phyloP scores from a whole-genome alignment of 2,113 vertebrate species.

The Hypocryptadius cinnamomeus region DNA sequence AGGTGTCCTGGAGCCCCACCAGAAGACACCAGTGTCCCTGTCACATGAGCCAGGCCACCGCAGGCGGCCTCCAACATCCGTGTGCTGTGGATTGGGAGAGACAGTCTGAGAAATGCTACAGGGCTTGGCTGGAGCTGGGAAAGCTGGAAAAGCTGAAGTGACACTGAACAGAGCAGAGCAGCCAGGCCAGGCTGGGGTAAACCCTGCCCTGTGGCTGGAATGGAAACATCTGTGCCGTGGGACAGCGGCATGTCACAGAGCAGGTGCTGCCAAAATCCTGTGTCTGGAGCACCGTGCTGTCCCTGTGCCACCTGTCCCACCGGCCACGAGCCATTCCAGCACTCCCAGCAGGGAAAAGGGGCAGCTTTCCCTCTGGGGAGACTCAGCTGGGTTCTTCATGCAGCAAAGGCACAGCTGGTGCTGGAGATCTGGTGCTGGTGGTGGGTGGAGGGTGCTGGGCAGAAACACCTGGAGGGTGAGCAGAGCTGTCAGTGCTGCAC shows the following conservation, averaged over 20 bases:
- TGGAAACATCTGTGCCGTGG: background rate
- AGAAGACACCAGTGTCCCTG: background rate
- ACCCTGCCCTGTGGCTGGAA: background rate
- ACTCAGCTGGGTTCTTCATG: too few relatives aligned
- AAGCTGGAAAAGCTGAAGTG: background rate
- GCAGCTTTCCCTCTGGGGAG: background rate
- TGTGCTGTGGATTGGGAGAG: background rate
- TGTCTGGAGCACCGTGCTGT: background rate
- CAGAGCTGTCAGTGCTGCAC: background rate
- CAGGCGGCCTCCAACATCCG: fast-evolving
- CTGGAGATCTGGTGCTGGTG: background rate
- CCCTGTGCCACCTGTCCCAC: background rate
- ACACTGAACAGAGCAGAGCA: background rate
- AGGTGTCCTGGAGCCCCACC: background rate
- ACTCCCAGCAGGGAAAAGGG: background rate
- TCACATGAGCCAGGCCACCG: fast-evolving
- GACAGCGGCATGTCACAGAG: background rate
- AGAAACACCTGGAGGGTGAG: background rate
- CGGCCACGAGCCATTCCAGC: background rate
- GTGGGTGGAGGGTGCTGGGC: background rate
- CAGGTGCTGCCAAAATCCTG: background rate
- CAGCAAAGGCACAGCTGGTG: background rate
- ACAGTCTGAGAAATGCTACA: background rate
- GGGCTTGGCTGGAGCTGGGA: background rate
- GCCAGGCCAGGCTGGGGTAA: background rate